Evolutionary conservation across 1,140 invertebrate species (phyloP), one percentile per base, ranked within the genome.

Genomic region (Cyclargus thomasi): DNA sequence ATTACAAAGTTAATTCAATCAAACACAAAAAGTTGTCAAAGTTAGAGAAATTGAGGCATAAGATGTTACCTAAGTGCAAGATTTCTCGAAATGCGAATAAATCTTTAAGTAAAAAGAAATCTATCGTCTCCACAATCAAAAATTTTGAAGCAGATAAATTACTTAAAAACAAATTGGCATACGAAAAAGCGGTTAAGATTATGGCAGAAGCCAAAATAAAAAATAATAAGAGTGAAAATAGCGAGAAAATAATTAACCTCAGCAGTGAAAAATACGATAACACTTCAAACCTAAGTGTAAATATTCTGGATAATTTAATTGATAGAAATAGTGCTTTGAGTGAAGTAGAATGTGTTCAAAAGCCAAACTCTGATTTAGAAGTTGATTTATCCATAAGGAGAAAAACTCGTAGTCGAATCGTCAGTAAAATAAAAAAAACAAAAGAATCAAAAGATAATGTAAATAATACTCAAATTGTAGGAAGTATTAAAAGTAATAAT

Each of bases 111-210:
- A 67, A 59, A 8, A 53, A 71, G 7, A 75, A 79, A 70, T 35
- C 53, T 18, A 71, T 53, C 47, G 63, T 64, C 35, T 2, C 23
- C 23, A 80, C 72, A 67, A 70, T 65, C 23, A 63, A 36, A 2
- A 53, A 59, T 59, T 53, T 22, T 10, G 67, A 76, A 53, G 23
- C 67, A 59, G 74, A 76, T 65, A 20, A 72, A 17, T 66, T 71
- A 64, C 63, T 81, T 22, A 80, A 83, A 67, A 74, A 82, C 66
- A 82, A 85, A 74, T 55, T 65, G 18, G 80, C 78, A 14, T 88
- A 83, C 74, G 79, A 85, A 67, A 88, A 88, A 57, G 85, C 86
- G 53, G 69, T 81, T 22, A 78, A 80, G 74, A 71, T 88, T 20
- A 80, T 86, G 74, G 68, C 74, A 8, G 79, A 86, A 74, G 64